phyloP scores from a whole-genome alignment of 2,113 vertebrate genomes.

The Petrocephalus microphthalmus region DNA sequence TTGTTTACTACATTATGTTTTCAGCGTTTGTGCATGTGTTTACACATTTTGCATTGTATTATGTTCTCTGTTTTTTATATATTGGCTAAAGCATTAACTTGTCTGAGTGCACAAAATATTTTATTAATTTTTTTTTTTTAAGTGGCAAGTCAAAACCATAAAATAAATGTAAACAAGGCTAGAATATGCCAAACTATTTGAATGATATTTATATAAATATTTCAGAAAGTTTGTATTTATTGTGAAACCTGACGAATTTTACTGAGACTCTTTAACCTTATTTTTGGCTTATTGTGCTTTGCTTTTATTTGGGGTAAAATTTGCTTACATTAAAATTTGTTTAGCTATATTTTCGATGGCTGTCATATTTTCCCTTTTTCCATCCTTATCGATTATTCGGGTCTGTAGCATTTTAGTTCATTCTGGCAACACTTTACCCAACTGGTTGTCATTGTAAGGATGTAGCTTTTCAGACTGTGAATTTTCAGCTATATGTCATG shows the following conservation, averaged over 20 bases:
- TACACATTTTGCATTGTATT: not conserved
- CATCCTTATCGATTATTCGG: not conserved
- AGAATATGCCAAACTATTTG: not conserved
- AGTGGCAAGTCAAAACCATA: not conserved
- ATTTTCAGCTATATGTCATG: too few relatives aligned
- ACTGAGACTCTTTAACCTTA: not conserved
- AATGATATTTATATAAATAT: not conserved
- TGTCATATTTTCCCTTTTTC: not conserved
- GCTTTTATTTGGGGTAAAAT: not conserved
- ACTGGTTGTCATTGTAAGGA: too few relatives aligned
- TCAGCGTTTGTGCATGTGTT: not conserved
- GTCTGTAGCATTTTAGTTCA: too few relatives aligned
- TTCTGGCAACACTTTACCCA: too few relatives aligned
- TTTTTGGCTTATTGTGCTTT: not conserved
- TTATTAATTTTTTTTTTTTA: not conserved
- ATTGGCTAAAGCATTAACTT: not conserved
- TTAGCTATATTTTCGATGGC: not conserved
- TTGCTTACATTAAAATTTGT: not conserved
- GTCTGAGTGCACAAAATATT: not conserved
- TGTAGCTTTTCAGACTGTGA: too few relatives aligned
- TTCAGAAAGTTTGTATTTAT: slow-evolving; percentile 2
- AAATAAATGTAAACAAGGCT: not conserved
- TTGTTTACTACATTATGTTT: not conserved
- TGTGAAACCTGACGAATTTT: slow-evolving; percentile 1
- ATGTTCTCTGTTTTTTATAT: not conserved